These are phyloP conservation scores for Rhagonycha fulva DNA, from an alignment of 2,888 invertebrate genomes.

Conservation along the genomic window DNA sequence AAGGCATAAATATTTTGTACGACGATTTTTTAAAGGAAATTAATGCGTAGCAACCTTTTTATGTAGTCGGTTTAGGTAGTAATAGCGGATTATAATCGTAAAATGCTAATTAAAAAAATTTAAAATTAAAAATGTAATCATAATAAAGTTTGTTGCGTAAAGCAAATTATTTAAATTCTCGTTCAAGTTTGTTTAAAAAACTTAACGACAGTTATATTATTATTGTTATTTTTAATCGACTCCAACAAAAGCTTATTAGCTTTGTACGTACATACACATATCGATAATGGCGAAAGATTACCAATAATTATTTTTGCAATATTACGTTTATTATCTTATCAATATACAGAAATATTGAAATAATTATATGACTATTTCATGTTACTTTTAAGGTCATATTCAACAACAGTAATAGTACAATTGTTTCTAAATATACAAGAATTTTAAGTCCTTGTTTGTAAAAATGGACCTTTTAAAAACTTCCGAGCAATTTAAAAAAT, in stretches of 20 bases:
- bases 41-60: not conserved
- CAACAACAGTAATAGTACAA: not conserved
- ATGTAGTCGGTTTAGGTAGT: not conserved
- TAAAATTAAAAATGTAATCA: not conserved
- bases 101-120: not conserved
- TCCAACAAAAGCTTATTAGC: not conserved
- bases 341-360: not conserved
- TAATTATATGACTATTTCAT: not conserved
- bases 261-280: not conserved
- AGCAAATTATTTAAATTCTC: not conserved
- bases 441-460: not conserved
- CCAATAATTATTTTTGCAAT: not conserved
- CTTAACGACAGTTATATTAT: not conserved
- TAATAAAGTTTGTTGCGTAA: not conserved
- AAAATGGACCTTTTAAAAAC: not conserved
- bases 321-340: not conserved
- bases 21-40: constrained; percentile 3
- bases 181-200: not conserved
- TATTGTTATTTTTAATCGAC: not conserved
- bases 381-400: not conserved
- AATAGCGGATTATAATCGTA: not conserved
- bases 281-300: not conserved
- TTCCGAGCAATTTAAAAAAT: constrained; percentile 9
- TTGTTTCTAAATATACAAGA: not conserved
- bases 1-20: constrained; percentile 5